Conservation (phyloP, 2,888 invertebrate species). For the Acleris holmiana region DNA sequence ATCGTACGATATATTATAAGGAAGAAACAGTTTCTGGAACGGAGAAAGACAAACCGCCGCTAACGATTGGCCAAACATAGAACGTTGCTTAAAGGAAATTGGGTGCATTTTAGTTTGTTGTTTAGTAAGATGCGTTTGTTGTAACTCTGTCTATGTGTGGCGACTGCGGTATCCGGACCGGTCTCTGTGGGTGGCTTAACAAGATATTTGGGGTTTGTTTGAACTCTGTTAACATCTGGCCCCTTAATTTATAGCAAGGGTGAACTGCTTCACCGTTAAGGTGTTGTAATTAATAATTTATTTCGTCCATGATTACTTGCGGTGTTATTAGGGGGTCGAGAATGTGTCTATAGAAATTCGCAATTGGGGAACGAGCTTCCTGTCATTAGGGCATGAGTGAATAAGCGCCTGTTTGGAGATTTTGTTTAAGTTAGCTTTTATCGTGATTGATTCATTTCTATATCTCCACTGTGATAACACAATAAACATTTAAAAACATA, state of each 20-base stretch:
- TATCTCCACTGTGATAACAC: too few relatives aligned
- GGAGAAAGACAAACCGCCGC: slow-evolving; percentile 68
- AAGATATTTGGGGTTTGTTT: slow-evolving; percentile 81
- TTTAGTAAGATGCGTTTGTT: slow-evolving; percentile 37
- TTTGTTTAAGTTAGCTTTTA: neutral
- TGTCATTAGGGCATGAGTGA: slow-evolving; percentile 12
- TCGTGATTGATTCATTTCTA: slow-evolving; percentile 4
- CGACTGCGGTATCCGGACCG: slow-evolving; percentile 52
- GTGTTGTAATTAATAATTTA: slow-evolving; percentile 82
- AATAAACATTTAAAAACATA: too few relatives aligned
- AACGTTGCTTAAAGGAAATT: slow-evolving; percentile 44
- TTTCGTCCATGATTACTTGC: slow-evolving; percentile 68
- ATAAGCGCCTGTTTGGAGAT: neutral
- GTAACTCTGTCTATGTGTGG: slow-evolving; percentile 49
- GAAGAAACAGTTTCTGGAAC: slow-evolving; percentile 70
- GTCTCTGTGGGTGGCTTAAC: slow-evolving; percentile 76
- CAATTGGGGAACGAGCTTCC: slow-evolving; percentile 9
- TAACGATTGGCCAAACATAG: slow-evolving; percentile 46
- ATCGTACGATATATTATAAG: slow-evolving; percentile 76
- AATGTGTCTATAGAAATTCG: slow-evolving; percentile 42
- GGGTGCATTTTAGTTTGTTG: slow-evolving; percentile 43
- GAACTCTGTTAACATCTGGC: slow-evolving; percentile 80
- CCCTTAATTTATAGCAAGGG: slow-evolving; percentile 79
- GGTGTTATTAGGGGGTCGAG: slow-evolving; percentile 54
- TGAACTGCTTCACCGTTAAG: slow-evolving; percentile 67